A percentile compares a stretch with the other conserved stretches of the same genome.
Evolutionary conservation across 2,113 vertebrate species (phyloP).

Genomic region (Xenopus tropicalis): UCB_Xtro_10.0 CM004449.2:116690501-116691000

Average conservation of each 20-base stretch:
- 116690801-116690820: constrained; percentile 6
- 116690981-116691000: constrained; percentile 31
- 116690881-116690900: neutral
- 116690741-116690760: constrained; percentile 28
- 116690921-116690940: constrained; percentile 29
- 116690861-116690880: neutral
- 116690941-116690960: constrained; percentile 32
- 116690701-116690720: constrained; percentile 20
- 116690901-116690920: constrained; percentile 34
- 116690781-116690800: neutral
- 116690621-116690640: neutral
- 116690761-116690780: neutral
- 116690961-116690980: constrained; percentile 35
- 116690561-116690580: no score
- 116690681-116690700: constrained; percentile 35
- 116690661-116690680: constrained; percentile 17
- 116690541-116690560: no score
- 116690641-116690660: constrained; percentile 17
- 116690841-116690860: no score
- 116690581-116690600: neutral
- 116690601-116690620: neutral
- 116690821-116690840: neutral
- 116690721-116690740: constrained; percentile 27
- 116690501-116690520: no score
- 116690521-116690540: no score